phyloP scores from a whole-genome alignment of 2,113 vertebrate genomes.

The Sinocyclocheilus grahami region DNA sequence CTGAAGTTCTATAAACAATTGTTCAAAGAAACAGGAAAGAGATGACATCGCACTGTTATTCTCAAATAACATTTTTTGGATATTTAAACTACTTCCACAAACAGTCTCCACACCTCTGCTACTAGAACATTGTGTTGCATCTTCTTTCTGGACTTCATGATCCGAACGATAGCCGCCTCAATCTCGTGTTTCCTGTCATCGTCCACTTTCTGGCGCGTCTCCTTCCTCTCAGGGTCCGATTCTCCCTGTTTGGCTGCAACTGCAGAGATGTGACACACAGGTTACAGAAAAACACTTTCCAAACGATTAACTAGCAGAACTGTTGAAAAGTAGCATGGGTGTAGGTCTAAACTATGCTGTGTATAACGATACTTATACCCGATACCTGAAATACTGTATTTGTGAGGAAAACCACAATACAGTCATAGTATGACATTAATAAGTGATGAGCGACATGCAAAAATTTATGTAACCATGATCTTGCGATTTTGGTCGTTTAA shows the following conservation, averaged over 20 bases:
- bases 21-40: background rate
- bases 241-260: slow-evolving; percentile 99
- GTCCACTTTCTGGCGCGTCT: slow-evolving; percentile 98
- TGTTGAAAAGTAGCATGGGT: background rate
- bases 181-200: slow-evolving; percentile 99
- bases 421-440: no score
- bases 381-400: no score
- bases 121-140: slow-evolving; percentile 99
- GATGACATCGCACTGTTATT: background rate
- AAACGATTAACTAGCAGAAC: background rate
- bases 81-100: no score
- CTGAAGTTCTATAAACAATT: background rate
- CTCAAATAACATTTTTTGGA: background rate
- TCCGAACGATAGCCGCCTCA: slow-evolving; percentile 98
- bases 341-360: background rate
- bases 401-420: no score
- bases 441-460: no score
- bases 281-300: background rate
- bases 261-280: slow-evolving; percentile 56
- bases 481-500: no score
- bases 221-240: slow-evolving; percentile 97
- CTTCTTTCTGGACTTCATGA: slow-evolving; percentile 99
- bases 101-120: slow-evolving; percentile 85
- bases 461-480: no score
- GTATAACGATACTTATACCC: no score